Base-by-base conservation (phyloP, 2,797 vertebrate genomes). In the Falco peregrinus region DNA sequence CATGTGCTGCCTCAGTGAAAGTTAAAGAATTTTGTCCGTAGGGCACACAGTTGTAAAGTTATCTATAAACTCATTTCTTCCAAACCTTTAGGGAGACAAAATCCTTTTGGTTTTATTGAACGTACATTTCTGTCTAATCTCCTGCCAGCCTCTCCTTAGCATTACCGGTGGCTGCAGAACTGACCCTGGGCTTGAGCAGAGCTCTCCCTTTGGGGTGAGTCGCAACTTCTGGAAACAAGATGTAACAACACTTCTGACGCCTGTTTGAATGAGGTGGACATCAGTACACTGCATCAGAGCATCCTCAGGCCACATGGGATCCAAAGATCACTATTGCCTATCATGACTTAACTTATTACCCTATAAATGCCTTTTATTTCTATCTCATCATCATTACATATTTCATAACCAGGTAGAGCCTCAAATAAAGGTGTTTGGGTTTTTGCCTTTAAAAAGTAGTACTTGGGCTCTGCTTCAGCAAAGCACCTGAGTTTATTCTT, bases 111-210 rank as follows among this genome's bases (percentile, higher is more conserved):
- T 93, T 97, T 97, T 96, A 96, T 95, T 93, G 95, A 97, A 96
- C 82, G 83, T 76, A 65, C 76, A 80, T 95, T 97, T 97, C 93
- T 95, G 97, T 98, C 97, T 98, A 98, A 98, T 98, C 98, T 98
- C 85, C 93, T 95, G 75, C 41, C 87, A 93, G 61, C 74, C 84
- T 75, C 84, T 97, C 89, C 96, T 98, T 93, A 98, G 93, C 70
- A 89, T 98, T 95, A 97, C 81, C 9, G 22, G 93, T 47, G 89
- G 94, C 93, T 98, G 97, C 86, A 97, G 96, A 43, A 97, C 95
- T 54, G 98, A 98, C 97, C 97, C 97, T 11, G 25, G 86, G 48
- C 70, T 97, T 79, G 96, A 98, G 93, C 91, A 97, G 74, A 89
- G 89, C 91, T 98, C 97, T 97, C 97, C 97, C 51, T 97, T 96